A percentile compares a stretch with the other conserved stretches of the same genome.
phyloP scores from a whole-genome alignment of 1,140 invertebrate species.

The Scaptomyza montana region DNA sequence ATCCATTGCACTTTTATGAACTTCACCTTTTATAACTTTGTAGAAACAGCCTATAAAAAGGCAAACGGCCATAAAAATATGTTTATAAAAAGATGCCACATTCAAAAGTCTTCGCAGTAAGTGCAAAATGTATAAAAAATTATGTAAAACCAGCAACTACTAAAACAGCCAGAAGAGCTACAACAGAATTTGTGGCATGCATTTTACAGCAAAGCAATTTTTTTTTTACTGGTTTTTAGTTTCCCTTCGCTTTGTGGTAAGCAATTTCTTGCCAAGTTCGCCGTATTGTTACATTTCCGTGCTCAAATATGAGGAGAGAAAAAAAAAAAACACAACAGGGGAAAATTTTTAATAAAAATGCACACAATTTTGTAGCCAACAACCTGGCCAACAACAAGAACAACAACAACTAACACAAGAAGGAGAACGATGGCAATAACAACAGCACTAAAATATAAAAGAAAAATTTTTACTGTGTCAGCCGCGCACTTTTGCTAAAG shows the following conservation, averaged over 20 bases:
- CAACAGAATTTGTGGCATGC: conserved; percentile 36
- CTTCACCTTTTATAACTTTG: not conserved
- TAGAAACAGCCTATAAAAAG: not conserved
- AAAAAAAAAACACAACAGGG: conserved; percentile 21
- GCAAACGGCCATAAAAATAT: conserved; percentile 14
- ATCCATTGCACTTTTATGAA: not conserved
- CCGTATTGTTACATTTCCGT: conserved; percentile 72
- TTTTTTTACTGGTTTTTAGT: conserved; percentile 1
- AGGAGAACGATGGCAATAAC: conserved; percentile 14
- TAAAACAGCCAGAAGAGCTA: conserved; percentile 11
- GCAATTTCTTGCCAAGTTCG: conserved; percentile 48
- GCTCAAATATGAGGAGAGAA: conserved; percentile 52
- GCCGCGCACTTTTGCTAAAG: conserved; percentile 61
- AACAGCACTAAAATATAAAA: conserved; percentile 28
- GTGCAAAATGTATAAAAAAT: conserved; percentile 46
- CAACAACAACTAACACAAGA: conserved; percentile 23
- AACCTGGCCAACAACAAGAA: conserved; percentile 57
- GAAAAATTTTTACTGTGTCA: conserved; percentile 51
- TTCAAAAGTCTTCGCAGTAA: conserved; percentile 29
- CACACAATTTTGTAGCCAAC: conserved; percentile 70
- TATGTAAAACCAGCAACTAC: conserved; percentile 22
- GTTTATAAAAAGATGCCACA: conserved; percentile 7
- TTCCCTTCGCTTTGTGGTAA: conserved; percentile 44
- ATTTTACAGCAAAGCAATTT: conserved; percentile 23
- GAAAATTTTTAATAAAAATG: conserved; percentile 68